Base-by-base conservation (phyloP, 2,888 invertebrate genomes). In the Pogonocherus hispidulus region DNA sequence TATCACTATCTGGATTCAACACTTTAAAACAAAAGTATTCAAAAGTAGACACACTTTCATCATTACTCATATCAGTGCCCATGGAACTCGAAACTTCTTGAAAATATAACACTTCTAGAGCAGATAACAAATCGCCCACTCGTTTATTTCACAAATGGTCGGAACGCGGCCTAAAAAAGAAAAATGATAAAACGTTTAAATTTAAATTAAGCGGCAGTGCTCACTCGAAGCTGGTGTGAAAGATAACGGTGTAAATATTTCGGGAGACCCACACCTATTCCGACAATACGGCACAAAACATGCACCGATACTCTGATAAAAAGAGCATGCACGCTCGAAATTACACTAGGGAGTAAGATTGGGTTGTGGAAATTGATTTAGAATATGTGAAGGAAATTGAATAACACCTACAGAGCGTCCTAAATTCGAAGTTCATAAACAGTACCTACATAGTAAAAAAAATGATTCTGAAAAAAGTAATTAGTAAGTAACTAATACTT, bases 171-270 rank as follows among this genome's bases (percentile, higher is more conserved):
- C 1, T 49, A 19, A n/a, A 49, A 49, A 49, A 49, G 47, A 20
- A 49, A 49, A 49, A 49, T 20, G 47, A 49, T 19, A 8, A 11
- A 49, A n/a, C n/a, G n/a, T n/a, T n/a, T n/a, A n/a, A 9, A n/a
- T 19, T 19, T 20, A 49, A 49, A 20, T 49, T n/a, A 49, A 49
- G n/a, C 20, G 22, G 9, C n/a, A 22, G n/a, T 9, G n/a, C n/a
- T 20, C 19, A n/a, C 11, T 22, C n/a, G 3, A 11, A n/a, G n/a
- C 47, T 20, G 19, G 20, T 22, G 19, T 11, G 20, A 49, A 8
- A 49, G 9, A n/a, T 22, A 49, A 11, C 22, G 19, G 47, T 20
- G 20, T 49, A 49, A 49, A 49, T n/a, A 49, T n/a, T 49, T 49
- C n/a, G 47, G 1, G 3, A 22, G 8, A 32, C 9, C 32, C 32